A percentile compares a stretch with the other conserved stretches of the same genome.
phyloP scores from a whole-genome alignment of 2,113 vertebrate species.

The Oxyruncus cristatus region DNA sequence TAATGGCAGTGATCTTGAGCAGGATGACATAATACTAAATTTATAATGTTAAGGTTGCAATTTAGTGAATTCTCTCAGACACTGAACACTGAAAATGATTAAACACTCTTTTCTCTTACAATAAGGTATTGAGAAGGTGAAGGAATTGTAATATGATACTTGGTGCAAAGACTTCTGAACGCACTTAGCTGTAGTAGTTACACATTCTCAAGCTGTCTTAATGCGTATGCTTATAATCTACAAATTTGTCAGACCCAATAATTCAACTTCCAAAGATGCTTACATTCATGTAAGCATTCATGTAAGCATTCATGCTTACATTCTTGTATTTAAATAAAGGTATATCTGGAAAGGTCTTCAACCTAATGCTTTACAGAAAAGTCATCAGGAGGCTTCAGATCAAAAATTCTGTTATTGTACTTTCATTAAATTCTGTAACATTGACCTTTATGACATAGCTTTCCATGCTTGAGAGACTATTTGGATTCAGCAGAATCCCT shows the following conservation, averaged over 20 bases:
- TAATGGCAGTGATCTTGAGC: conserved; percentile 42
- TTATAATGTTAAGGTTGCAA: conserved; percentile 44
- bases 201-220: conserved; percentile 8
- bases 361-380: not conserved
- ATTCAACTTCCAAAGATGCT: conserved; percentile 29
- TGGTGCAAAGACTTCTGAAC: conserved; percentile 46
- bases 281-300: not conserved
- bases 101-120: conserved; percentile 26
- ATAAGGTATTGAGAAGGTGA: conserved; percentile 55
- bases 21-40: not conserved
- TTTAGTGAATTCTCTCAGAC: conserved; percentile 23
- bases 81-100: not conserved
- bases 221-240: conserved; percentile 19
- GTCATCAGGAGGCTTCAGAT: conserved; percentile 21
- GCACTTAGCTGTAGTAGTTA: not conserved
- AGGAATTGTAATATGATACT: conserved; percentile 41
- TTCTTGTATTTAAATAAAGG: not conserved
- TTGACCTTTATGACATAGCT: conserved; percentile 30
- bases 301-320: too few species aligned
- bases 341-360: not conserved
- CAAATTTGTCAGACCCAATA: not conserved
- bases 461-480: conserved; percentile 21
- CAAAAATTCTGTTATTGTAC: conserved; percentile 40
- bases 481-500: conserved; percentile 43
- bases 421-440: conserved; percentile 31